A percentile compares a stretch with the other conserved stretches of the same genome.
Conservation (phyloP, 2,888 invertebrate genomes). For the Macrophya annulata region DNA sequence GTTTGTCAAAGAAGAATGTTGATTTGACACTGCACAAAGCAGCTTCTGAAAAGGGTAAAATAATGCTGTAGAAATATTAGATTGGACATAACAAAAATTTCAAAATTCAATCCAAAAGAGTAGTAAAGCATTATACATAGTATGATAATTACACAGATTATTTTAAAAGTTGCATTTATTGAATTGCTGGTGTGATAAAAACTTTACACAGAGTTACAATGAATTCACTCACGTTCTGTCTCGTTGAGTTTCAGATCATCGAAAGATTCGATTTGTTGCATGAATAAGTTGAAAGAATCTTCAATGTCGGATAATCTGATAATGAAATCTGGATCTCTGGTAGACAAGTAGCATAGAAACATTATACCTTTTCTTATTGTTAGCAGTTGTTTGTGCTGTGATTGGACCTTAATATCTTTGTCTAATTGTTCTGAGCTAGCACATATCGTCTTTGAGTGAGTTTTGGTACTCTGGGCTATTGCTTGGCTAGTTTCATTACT, state of each 20-base stretch:
- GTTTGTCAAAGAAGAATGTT: slow-evolving; percentile 69
- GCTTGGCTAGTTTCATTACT: slow-evolving; percentile 43
- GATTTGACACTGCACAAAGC: slow-evolving; percentile 70
- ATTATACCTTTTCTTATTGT: slow-evolving; percentile 71
- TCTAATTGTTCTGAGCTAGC: slow-evolving; percentile 53
- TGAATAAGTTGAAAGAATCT: slow-evolving; percentile 72
- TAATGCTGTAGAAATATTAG: not conserved
- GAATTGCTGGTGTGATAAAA: not conserved
- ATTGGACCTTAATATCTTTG: slow-evolving; percentile 66
- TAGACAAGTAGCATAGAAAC: slow-evolving; percentile 72
- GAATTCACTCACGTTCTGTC: slow-evolving; percentile 71
- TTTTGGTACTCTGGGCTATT: not conserved
- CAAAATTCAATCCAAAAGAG: not conserved
- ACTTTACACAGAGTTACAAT: not conserved
- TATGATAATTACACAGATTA: not conserved
- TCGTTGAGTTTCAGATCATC: slow-evolving; percentile 69
- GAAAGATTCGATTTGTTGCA: slow-evolving; percentile 67
- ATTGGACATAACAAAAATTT: not conserved
- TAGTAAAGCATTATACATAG: slow-evolving; percentile 53
- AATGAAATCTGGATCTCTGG: slow-evolving; percentile 72
- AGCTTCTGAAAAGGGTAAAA: slow-evolving; percentile 66
- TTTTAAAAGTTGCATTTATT: not conserved
- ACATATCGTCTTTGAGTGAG: not conserved
- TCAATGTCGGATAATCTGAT: slow-evolving; percentile 71
- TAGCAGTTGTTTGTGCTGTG: slow-evolving; percentile 67